Percentiles rank a stretch among this genome's conserved stretches.
These are phyloP conservation scores for Toxotes jaculatrix DNA, from an alignment of 2,113 vertebrate species.

Conservation along the genomic window DNA sequence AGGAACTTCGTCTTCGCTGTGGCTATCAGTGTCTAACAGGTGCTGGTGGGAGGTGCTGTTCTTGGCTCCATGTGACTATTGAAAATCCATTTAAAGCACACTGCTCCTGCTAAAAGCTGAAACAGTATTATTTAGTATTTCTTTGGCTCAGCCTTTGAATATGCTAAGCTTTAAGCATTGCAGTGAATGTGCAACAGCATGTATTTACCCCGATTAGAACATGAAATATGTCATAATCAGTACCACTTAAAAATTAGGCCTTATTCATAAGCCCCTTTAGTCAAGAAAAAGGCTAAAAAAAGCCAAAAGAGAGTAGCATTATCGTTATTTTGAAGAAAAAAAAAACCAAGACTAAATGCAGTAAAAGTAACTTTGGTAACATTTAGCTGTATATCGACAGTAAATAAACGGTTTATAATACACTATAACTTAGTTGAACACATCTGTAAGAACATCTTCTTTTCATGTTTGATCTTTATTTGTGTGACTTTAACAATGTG, in stretches of 20 bases:
- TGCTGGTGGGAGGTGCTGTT: conserved; percentile 4
- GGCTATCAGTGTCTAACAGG: conserved; percentile 1
- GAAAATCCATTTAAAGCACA: conserved; percentile 14
- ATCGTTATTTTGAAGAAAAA: background rate
- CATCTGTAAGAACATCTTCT: background rate
- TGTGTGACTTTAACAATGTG: background rate
- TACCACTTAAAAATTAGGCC: background rate
- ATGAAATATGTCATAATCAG: background rate
- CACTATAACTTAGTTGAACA: background rate
- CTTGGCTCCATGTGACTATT: conserved; percentile 6
- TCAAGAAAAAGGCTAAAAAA: background rate
- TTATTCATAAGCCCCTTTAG: background rate
- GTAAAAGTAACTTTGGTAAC: background rate
- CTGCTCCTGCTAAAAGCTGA: conserved; percentile 18
- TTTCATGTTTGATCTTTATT: background rate
- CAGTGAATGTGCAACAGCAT: background rate
- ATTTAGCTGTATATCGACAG: background rate
- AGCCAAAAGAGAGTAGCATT: background rate
- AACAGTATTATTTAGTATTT: background rate
- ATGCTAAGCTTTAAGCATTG: background rate
- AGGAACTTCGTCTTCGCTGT: background rate
- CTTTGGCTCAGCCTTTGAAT: background rate
- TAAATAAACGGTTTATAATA: background rate
- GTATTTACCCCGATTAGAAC: background rate
- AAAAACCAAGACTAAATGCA: background rate